Conservation (phyloP, 2,797 vertebrate species). For the Oreochromis grahami region DNA sequence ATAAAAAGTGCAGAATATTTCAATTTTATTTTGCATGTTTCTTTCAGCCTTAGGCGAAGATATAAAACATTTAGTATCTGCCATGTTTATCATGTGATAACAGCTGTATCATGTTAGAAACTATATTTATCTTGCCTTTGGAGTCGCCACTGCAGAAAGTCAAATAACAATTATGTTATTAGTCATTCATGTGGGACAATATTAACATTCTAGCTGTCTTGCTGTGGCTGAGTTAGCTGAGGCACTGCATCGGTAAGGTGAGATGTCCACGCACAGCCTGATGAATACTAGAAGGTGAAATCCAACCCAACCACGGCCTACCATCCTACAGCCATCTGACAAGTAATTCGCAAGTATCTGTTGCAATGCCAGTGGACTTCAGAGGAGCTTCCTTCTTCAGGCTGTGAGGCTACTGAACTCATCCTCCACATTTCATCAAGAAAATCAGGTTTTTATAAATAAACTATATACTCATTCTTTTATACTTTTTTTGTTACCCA, state of each 20-base stretch:
- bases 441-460: not conserved
- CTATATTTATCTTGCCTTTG: not conserved
- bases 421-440: not conserved
- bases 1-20: not conserved
- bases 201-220: not conserved
- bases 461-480: not conserved
- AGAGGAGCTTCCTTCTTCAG: not conserved
- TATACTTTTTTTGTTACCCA: not conserved
- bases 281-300: not conserved
- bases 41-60: not conserved
- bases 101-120: not conserved
- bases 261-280: not conserved
- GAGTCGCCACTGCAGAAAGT: not conserved
- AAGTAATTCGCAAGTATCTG: not conserved
- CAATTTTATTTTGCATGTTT: not conserved
- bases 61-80: not conserved
- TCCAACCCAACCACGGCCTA: too few relatives aligned
- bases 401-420: not conserved
- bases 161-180: not conserved
- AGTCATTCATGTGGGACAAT: not conserved
- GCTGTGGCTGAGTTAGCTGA: not conserved
- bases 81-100: not conserved
- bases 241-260: not conserved
- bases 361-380: not conserved
- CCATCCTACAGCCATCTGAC: too few relatives aligned